Percentiles rank a stretch among this genome's conserved stretches.
These are phyloP conservation scores for Pelvicachromis taeniatus DNA, from an alignment of 2,113 vertebrate genomes.

Conservation along the genomic window DNA sequence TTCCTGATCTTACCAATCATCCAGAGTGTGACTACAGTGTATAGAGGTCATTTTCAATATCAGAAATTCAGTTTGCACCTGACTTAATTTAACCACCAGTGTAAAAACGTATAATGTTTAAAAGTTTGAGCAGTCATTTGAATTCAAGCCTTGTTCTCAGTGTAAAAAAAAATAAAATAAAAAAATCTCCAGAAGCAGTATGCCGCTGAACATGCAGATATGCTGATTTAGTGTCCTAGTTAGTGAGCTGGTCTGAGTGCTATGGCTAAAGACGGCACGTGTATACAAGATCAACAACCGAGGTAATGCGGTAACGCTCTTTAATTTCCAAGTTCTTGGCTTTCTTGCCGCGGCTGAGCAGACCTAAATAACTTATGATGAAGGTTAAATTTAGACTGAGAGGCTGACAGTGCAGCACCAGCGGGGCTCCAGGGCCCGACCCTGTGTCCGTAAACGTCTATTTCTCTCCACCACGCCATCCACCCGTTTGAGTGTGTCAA, in stretches of 20 bases:
- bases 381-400: conserved; percentile 49
- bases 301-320: conserved; percentile 60
- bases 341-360: conserved; percentile 21
- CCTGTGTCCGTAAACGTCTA: conserved; percentile 63
- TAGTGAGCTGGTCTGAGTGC: conserved; percentile 55
- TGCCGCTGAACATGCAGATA: conserved; percentile 43
- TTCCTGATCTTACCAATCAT: not conserved
- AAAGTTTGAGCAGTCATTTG: conserved; percentile 24
- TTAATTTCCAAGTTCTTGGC: conserved; percentile 17
- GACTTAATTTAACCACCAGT: conserved; percentile 7
- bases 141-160: not conserved
- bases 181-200: conserved; percentile 11
- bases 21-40: conserved; percentile 6
- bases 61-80: not conserved
- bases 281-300: conserved; percentile 49
- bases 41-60: not conserved
- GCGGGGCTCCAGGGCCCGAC: conserved; percentile 51
- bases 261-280: conserved; percentile 43
- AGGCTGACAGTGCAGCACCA: conserved; percentile 38
- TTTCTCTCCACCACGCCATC: not conserved
- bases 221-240: conserved; percentile 40
- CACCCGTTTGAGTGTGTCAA: conserved; percentile 64
- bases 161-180: not conserved
- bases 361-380: conserved; percentile 46
- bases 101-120: not conserved